Conservation (phyloP, 2,888 invertebrate genomes). For the Parasteatoda lunata region DNA sequence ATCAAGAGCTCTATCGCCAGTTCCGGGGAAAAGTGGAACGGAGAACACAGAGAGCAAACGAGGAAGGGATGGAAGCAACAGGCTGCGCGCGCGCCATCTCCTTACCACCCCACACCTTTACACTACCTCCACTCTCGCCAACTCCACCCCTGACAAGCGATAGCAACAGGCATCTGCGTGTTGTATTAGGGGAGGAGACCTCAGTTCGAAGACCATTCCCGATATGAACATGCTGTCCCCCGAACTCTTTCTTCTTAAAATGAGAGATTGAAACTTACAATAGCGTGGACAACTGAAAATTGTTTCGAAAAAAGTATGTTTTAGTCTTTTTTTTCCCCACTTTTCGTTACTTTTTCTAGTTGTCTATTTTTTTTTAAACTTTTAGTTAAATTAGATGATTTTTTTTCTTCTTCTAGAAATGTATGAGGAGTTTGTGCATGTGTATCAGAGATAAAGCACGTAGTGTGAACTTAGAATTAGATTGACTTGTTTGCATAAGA, state of each 20-base stretch:
- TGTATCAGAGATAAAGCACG: not conserved
- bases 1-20: conserved; percentile 32
- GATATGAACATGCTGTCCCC: conserved; percentile 31
- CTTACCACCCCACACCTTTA: conserved; percentile 7
- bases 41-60: not conserved
- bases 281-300: conserved; percentile 8
- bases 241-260: conserved; percentile 13
- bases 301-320: conserved; percentile 43
- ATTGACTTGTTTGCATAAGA: too few relatives aligned
- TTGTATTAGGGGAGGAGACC: conserved; percentile 46
- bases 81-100: conserved; percentile 46
- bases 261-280: not conserved
- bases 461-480: too few relatives aligned
- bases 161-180: conserved; percentile 60
- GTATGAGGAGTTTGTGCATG: not conserved
- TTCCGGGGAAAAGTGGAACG: conserved; percentile 25
- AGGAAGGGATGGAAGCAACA: conserved; percentile 34
- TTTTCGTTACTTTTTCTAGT: not conserved
- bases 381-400: not conserved
- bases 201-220: conserved; percentile 41
- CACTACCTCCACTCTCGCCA: conserved; percentile 4
- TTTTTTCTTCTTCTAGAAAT: not conserved
- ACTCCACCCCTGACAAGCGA: conserved; percentile 40
- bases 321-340: conserved; percentile 12
- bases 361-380: not conserved